Percentiles rank a stretch among this genome's conserved stretches.
Evolutionary conservation across 2,888 invertebrate species (phyloP).

Genomic region (Parnassius mnemosyne): DNA sequence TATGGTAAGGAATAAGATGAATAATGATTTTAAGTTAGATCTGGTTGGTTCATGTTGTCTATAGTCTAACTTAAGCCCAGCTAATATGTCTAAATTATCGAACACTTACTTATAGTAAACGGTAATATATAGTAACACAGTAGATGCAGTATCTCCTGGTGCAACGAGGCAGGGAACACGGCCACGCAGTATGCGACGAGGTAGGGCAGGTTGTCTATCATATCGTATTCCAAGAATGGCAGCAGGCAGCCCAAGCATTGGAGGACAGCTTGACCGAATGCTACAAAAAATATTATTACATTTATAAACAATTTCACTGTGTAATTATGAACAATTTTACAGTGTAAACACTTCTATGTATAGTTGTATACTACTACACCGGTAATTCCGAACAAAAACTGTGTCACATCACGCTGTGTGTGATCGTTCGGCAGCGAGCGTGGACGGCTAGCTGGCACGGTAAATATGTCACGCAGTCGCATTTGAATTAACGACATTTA

Average conservation of each 20-base stretch:
- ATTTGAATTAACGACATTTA: no score
- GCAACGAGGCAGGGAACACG: slow-evolving; percentile 92
- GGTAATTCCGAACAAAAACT: no score
- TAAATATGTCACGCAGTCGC: no score
- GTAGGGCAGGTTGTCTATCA: slow-evolving; percentile 97
- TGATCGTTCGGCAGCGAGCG: no score
- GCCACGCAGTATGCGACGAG: slow-evolving; percentile 96
- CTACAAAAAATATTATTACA: slow-evolving; percentile 65
- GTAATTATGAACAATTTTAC: background rate
- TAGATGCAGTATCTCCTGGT: slow-evolving; percentile 96
- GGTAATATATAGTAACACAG: slow-evolving; percentile 97
- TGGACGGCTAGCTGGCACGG: no score
- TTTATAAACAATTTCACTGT: background rate
- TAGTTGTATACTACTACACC: no score
- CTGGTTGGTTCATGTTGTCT: no score
- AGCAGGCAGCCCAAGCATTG: slow-evolving; percentile 96
- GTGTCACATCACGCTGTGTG: no score
- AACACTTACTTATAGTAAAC: slow-evolving; percentile 92
- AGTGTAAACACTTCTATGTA: no score
- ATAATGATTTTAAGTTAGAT: no score
- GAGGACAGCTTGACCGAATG: slow-evolving; percentile 95
- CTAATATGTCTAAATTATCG: background rate
- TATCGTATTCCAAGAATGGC: slow-evolving; percentile 97
- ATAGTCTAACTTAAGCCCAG: no score
- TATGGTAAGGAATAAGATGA: no score